Evolutionary conservation across 92 coral and sea anemone genomes (phyloP), one percentile per base, ranked within the genome.

Genomic region (Siderastrea siderea): DNA sequence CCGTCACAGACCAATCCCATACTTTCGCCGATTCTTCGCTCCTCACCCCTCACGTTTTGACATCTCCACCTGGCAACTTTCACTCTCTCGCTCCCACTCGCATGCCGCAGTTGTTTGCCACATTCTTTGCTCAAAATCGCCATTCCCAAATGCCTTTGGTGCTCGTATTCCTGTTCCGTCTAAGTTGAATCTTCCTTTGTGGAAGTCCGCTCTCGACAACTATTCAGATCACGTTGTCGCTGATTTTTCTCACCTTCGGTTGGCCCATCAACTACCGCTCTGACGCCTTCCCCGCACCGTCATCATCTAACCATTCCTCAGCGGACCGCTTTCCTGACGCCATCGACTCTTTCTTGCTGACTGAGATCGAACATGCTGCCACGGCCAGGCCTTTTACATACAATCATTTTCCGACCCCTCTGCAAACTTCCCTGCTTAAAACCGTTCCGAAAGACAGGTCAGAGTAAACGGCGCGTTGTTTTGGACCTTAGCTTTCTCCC

Each of bases 401-500:
- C 67, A 78, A 80, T 50, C 94, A 90, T 19, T 92, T 92, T 77
- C 45, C 79, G 38, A 55, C 71, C 13, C 76, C 79, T n/a, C 71
- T 92, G 11, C 93, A 80, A 1, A 84, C 77, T 12, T 92, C 90
- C 38, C 92, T 91, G 1, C 78, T 89, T 17, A 50, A 84, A 52
- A 85, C 93, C 47, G 91, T 89, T 19, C 90, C 91, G 0, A 80
- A 85, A 75, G 83, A 91, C 44, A 91, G 60, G n/a, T n/a, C n/a
- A n/a, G 53, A 68, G 82, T 53, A 85, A 92, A 16, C 66, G 84
- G 47, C 82, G 95, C 53, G 78, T 92, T 45, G 93, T 84, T 46
- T 84, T 84, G 78, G 88, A 89, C 13, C 81, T 88, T 10, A 92
- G 90, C 57, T 88, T 77, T 15, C 94, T 73, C 52, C 78, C 53